These are phyloP conservation scores for Hyaena hyaena DNA, from an alignment of 2,113 vertebrate species.

Conservation along the genomic window DNA sequence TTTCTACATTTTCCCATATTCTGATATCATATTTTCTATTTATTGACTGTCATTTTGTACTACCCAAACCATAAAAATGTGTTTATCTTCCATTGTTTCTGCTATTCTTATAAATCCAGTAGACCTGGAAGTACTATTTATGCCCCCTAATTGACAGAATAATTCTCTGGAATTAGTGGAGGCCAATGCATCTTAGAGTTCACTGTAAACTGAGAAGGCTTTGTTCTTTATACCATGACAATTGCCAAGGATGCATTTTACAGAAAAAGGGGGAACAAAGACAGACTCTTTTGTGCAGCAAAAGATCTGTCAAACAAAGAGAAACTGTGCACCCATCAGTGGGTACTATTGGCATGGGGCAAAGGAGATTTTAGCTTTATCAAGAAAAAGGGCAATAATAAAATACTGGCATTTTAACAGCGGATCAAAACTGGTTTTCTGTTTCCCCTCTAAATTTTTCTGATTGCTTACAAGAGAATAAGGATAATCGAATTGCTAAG, in stretches of 20 bases:
- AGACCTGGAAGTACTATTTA: neutral
- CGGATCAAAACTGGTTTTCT: neutral
- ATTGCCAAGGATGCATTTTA: conserved; percentile 27
- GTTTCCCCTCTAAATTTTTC: neutral
- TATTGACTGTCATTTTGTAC: neutral
- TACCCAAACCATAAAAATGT: neutral
- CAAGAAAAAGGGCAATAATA: conserved; percentile 29
- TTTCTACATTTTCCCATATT: neutral
- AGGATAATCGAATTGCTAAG: neutral
- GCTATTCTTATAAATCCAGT: neutral
- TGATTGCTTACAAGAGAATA: conserved; percentile 28
- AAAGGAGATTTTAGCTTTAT: conserved; percentile 57
- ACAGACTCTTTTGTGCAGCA: neutral
- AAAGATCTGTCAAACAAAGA: neutral
- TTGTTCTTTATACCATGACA: neutral
- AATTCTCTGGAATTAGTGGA: neutral
- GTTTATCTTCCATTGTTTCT: neutral
- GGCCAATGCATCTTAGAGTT: neutral
- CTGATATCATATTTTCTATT: neutral
- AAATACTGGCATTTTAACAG: neutral
- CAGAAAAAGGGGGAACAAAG: conserved; percentile 38
- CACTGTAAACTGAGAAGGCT: neutral
- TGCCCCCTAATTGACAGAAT: neutral
- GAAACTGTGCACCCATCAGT: neutral
- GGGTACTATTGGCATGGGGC: accelerated